Conservation (phyloP, 2,888 invertebrate species). For the Clunio marinus region DNA sequence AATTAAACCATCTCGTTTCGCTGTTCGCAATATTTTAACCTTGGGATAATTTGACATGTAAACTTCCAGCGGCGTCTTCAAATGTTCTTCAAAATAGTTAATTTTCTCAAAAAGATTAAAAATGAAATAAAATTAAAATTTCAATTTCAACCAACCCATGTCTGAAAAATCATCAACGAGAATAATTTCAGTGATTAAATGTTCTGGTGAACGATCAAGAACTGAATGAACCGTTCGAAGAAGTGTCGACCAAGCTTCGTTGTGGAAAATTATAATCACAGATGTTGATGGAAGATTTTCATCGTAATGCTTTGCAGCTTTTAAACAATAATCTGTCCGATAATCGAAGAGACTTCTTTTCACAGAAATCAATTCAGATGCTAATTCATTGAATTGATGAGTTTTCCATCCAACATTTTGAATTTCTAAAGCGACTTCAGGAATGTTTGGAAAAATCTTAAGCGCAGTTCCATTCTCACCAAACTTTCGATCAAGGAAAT, state of each 20-base stretch:
- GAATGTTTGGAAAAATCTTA: too few relatives aligned
- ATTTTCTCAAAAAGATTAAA: neutral
- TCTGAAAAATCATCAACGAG: slow-evolving; percentile 95
- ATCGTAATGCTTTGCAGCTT: slow-evolving; percentile 55
- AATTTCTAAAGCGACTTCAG: neutral
- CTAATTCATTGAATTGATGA: slow-evolving; percentile 98
- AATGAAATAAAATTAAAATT: slow-evolving; percentile 6
- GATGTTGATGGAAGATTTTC: slow-evolving; percentile 77
- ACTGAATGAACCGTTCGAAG: slow-evolving; percentile 94
- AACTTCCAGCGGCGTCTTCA: slow-evolving; percentile 85
- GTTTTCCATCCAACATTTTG: slow-evolving; percentile 92
- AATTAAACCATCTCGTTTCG: slow-evolving; percentile 42
- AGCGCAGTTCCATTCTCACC: too few relatives aligned
- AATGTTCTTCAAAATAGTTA: slow-evolving; percentile 63
- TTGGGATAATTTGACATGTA: slow-evolving; percentile 90
- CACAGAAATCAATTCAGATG: slow-evolving; percentile 93
- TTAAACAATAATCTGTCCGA: slow-evolving; percentile 62
- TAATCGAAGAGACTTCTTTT: slow-evolving; percentile 90
- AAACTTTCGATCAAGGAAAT: too few relatives aligned
- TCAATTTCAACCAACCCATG: slow-evolving; percentile 71
- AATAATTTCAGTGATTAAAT: slow-evolving; percentile 87
- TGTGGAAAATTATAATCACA: slow-evolving; percentile 95
- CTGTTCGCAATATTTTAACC: slow-evolving; percentile 57
- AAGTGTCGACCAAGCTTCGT: slow-evolving; percentile 98
- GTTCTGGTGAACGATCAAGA: slow-evolving; percentile 84